phyloP scores from a whole-genome alignment of 2,888 invertebrate species.

The Muschampia plurimacula region DNA sequence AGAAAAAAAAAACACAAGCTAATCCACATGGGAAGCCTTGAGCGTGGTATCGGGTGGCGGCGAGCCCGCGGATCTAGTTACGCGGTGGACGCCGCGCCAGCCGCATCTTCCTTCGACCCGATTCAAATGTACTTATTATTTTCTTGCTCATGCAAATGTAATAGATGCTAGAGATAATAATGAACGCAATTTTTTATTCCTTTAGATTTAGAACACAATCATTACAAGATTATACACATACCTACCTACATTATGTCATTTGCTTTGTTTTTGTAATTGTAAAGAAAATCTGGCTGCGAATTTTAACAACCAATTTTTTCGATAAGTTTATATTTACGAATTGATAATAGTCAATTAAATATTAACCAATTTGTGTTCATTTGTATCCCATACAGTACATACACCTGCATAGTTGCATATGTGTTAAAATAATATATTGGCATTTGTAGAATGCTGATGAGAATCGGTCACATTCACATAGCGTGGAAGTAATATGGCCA shows the following conservation, averaged over 20 bases:
- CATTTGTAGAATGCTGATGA: constrained; percentile 24
- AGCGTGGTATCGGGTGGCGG: constrained; percentile 66
- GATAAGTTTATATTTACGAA: neutral
- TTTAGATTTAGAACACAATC: neutral
- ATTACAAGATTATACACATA: neutral
- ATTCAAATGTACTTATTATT: constrained; percentile 40
- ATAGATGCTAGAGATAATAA: constrained; percentile 5
- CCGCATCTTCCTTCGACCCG: constrained; percentile 57
- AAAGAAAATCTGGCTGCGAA: neutral
- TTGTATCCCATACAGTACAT: neutral
- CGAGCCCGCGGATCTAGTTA: constrained; percentile 66
- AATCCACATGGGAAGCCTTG: constrained; percentile 81
- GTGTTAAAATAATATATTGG: constrained; percentile 5
- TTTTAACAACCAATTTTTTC: neutral
- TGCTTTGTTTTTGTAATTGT: neutral
- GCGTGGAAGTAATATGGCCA: constrained; percentile 18
- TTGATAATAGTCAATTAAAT: neutral
- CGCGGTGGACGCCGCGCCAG: constrained; percentile 67
- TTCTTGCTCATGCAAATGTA: constrained; percentile 13
- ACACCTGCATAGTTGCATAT: neutral
- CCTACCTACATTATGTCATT: too few species aligned
- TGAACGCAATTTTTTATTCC: neutral
- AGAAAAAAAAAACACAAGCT: constrained; percentile 62
- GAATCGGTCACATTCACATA: constrained; percentile 18
- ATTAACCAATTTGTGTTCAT: neutral